A percentile compares a stretch with the other conserved stretches of the same genome.
Conservation (phyloP, 35 echinoderm and acorn worm species). For the Anneissia japonica region DNA sequence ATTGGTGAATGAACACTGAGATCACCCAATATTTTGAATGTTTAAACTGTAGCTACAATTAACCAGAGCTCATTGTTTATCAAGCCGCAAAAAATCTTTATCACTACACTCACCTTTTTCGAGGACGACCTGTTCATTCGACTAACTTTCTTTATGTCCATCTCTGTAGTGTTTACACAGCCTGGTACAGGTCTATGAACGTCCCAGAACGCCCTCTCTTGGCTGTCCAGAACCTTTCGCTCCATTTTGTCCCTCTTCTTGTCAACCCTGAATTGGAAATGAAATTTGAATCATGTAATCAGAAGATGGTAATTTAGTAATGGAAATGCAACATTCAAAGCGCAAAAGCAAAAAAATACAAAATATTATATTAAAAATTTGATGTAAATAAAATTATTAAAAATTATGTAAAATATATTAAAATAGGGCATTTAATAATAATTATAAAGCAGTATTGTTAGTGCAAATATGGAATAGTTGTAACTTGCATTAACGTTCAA, state of each 20-base stretch:
- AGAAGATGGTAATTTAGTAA: too few relatives aligned
- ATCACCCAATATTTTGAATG: background rate
- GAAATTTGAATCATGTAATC: too few relatives aligned
- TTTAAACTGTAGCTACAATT: background rate
- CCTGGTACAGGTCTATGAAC: conserved; percentile 96
- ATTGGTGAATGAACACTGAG: background rate
- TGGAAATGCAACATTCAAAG: too few relatives aligned
- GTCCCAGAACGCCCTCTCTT: conserved; percentile 98
- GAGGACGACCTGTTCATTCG: conserved; percentile 79
- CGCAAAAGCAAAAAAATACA: too few relatives aligned
- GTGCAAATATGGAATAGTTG: too few relatives aligned
- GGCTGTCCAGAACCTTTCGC: conserved; percentile 94
- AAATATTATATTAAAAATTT: too few relatives aligned
- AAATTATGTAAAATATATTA: too few relatives aligned
- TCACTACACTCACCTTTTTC: conserved; percentile 79
- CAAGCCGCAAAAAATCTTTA: too few relatives aligned
- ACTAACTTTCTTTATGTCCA: conserved; percentile 96
- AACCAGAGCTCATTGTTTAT: background rate
- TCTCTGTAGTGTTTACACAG: conserved; percentile 97
- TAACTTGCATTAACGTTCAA: too few relatives aligned
- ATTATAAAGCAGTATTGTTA: too few relatives aligned
- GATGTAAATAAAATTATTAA: too few relatives aligned
- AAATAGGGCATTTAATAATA: too few relatives aligned
- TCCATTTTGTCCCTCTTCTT: conserved; percentile 99
- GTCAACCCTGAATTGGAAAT: conserved; percentile 61